phyloP scores from a whole-genome alignment of 2,888 invertebrate genomes.

The Reticulitermes lucifugus region DNA sequence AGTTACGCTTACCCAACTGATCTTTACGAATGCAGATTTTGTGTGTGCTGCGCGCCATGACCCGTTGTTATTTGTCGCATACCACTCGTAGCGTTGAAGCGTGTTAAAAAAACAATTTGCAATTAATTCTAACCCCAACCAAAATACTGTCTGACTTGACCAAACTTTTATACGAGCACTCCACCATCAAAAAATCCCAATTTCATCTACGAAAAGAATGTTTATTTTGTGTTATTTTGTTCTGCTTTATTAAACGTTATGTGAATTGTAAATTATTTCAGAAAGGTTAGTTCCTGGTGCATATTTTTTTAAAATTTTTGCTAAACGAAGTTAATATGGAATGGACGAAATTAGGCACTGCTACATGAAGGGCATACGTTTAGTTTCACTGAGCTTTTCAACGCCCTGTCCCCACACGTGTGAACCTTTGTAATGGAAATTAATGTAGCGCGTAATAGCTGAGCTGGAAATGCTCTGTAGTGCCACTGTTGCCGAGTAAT shows the following conservation, averaged over 20 bases:
- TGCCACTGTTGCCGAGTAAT: not conserved
- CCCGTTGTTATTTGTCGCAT: constrained; percentile 1
- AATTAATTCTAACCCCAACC: not conserved
- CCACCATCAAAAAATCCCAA: not conserved
- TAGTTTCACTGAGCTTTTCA: not conserved
- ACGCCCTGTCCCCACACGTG: not conserved
- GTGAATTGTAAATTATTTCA: not conserved
- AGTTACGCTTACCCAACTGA: not conserved
- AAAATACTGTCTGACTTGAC: not conserved
- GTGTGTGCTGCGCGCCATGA: not conserved
- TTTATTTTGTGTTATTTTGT: not conserved
- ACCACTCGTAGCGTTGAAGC: not conserved
- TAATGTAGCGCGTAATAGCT: not conserved
- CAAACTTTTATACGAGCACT: not conserved
- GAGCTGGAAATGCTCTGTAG: not conserved
- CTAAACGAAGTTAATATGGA: not conserved
- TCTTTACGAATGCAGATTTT: not conserved
- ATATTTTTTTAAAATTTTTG: not conserved
- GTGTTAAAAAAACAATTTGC: not conserved
- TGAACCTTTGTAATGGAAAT: not conserved
- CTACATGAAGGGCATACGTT: not conserved
- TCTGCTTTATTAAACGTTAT: not conserved
- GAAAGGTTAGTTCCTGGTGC: not conserved
- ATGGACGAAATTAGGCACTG: not conserved
- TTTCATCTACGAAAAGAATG: not conserved